Base-by-base conservation (phyloP, 2,888 invertebrate species). In the Oscheius myriophilus region DNA sequence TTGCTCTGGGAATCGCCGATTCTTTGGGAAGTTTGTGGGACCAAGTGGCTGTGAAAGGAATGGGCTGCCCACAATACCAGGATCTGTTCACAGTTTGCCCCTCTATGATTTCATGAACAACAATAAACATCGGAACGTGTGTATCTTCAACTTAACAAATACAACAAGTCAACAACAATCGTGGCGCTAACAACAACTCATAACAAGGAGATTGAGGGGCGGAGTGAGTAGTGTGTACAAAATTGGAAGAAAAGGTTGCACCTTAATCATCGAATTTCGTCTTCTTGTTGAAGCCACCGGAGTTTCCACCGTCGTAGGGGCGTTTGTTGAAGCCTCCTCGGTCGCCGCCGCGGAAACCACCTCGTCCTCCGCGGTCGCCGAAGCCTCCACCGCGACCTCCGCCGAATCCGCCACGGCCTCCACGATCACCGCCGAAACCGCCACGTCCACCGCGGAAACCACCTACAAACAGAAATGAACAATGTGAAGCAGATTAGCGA, bases 281-380 rank as follows among this genome's bases (percentile, higher is more conserved):
- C 67, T 76, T 75, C 65, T 84, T 84, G 67, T 80, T 78, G 21
- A 11, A 21, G 52, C 64, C 69, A 11, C 71, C 72, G 16, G 59
- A 70, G 12, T 72, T 54, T 39, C 76, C 78, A 3, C 49, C 49
- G 2, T 78, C 78, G 62, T 70, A 80, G 12, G 75, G 66, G 43
- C 84, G 67, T 68, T 84, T 84, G 70, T 73, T 75, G 49, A 72
- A 70, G 21, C 73, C 58, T 54, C 89, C 84, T 53, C 77, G 67
- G 33, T 41, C 57, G 7, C 66, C 62, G 26, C 75, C 79, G 14
- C 68, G 49, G 61, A 49, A 49, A 25, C 62, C 67, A 14, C 70
- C 65, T 16, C 57, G 23, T 11, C 67, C 66, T n/a, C 58, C 55
- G 14, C 66, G 16, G 39, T 57, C 79, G 33, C 69, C 70, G 25